A percentile compares a stretch with the other conserved stretches of the same genome.
Evolutionary conservation across 1,140 invertebrate genomes (phyloP).

Genomic region (Drosophila watanabei): DNA sequence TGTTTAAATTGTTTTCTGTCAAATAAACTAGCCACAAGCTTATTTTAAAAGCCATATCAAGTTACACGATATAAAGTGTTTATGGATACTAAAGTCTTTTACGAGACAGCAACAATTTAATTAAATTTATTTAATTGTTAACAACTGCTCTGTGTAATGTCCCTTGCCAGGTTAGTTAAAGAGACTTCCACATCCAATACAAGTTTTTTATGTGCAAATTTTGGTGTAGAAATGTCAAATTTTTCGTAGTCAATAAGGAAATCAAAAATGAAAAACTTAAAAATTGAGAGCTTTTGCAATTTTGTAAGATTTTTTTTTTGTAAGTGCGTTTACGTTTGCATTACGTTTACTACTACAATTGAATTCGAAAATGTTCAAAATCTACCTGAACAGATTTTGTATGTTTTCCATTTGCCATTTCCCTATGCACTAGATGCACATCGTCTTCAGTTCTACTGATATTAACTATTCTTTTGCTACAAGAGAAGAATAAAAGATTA

Average conservation of each 20-base stretch:
- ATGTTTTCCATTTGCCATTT: conserved; percentile 89
- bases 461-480: conserved; percentile 90
- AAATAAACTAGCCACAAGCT: not conserved
- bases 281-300: conserved; percentile 60
- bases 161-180: conserved; percentile 11
- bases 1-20: conserved; percentile 10
- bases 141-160: conserved; percentile 21
- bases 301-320: conserved; percentile 43
- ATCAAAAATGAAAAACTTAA: conserved; percentile 70
- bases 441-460: conserved; percentile 91
- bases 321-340: conserved; percentile 47
- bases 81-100: not conserved
- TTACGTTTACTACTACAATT: conserved; percentile 61
- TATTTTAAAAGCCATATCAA: not conserved
- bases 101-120: not conserved
- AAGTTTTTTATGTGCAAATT: conserved; percentile 40
- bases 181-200: conserved; percentile 30
- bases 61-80: not conserved
- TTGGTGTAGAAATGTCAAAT: conserved; percentile 27
- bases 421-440: conserved; percentile 89
- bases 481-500: conserved; percentile 86
- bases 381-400: conserved; percentile 90
- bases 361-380: conserved; percentile 77
- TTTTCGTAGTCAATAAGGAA: conserved; percentile 54
- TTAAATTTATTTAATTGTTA: not conserved